Evolutionary conservation across 2,888 invertebrate species (phyloP).

Genomic region (Lasioglossum pauxillum): DNA sequence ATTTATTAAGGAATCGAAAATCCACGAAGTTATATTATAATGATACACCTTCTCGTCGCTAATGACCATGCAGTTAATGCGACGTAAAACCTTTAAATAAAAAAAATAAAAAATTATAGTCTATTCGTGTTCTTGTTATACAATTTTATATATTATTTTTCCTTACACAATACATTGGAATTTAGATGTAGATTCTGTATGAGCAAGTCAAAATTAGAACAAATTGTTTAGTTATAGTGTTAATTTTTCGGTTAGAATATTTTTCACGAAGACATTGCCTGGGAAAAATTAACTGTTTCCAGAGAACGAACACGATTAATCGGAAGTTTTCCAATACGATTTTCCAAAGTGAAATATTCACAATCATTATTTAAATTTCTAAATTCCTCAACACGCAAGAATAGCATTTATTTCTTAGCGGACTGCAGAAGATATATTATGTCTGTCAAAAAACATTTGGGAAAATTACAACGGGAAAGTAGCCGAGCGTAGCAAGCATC

Average conservation of each 20-base stretch:
- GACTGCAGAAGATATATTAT: not conserved
- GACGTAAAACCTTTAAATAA: too few species aligned
- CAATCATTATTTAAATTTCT: not conserved
- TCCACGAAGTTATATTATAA: too few species aligned
- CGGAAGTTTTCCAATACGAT: not conserved
- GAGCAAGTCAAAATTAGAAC: not conserved
- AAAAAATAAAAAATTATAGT: too few species aligned
- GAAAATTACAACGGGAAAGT: not conserved
- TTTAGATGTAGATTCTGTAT: too few species aligned
- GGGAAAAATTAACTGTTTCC: not conserved
- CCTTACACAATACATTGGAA: too few species aligned
- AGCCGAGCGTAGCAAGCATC: not conserved
- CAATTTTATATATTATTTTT: too few species aligned
- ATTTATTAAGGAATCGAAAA: too few species aligned
- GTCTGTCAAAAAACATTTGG: not conserved
- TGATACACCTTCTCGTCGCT: too few species aligned
- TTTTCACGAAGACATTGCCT: too few species aligned
- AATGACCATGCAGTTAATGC: too few species aligned
- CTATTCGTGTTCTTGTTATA: too few species aligned
- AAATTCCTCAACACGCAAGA: not conserved
- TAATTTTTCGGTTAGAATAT: not conserved
- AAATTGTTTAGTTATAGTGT: not conserved
- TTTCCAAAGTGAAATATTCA: not conserved
- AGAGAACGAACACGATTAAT: not conserved
- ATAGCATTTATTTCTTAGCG: not conserved